Evolutionary conservation across 2,888 invertebrate species (phyloP), one percentile per base, ranked within the genome.

Genomic region (Agapetus fuscipes): DNA sequence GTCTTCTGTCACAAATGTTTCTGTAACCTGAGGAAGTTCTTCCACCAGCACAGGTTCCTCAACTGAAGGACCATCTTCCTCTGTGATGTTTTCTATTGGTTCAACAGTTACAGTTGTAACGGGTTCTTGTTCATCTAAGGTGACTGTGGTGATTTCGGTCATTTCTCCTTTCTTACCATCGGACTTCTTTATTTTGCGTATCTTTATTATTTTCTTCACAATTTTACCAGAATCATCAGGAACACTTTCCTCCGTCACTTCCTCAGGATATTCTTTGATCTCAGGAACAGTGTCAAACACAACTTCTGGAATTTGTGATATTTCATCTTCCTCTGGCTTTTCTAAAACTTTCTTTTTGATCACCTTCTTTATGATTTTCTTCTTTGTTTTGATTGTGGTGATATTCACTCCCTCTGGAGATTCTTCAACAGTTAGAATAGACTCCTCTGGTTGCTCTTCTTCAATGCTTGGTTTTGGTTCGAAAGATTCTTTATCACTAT

Each of bases 311-410:
- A 50, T 59, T 56, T 2, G 59, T 58, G 13, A 50, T 51, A 51
- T 58, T 59, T 45, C 56, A 54, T 50, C 58, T 59, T 44, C 56
- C 60, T 30, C 58, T 52, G 41, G 59, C 54, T 49, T 68, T 68
- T 46, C 65, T 68, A n/a, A 71, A 67, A 2, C 62, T 53, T 39
- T 62, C 61, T 10, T 64, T 68, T 43, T 59, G 65, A 2, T 62
- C 58, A 17, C 61, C 56, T 54, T 39, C 64, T 57, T 53, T 63
- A 55, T 45, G 64, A 39, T 43, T 51, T 53, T 62, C 55, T 39
- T 56, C 58, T 41, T 66, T 61, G 62, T 54, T 36, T 50, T 24
- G 10, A 54, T 43, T 46, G 52, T 48, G 40, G 55, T 48, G n/a
- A 53, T 38, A 5, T 39, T 58, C 9, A 53, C 47, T 45, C 61